A percentile compares a stretch with the other conserved stretches of the same genome.
Conservation (phyloP, 53 echinoderm and acorn worm genomes). For the Holothuria leucospilota region DNA sequence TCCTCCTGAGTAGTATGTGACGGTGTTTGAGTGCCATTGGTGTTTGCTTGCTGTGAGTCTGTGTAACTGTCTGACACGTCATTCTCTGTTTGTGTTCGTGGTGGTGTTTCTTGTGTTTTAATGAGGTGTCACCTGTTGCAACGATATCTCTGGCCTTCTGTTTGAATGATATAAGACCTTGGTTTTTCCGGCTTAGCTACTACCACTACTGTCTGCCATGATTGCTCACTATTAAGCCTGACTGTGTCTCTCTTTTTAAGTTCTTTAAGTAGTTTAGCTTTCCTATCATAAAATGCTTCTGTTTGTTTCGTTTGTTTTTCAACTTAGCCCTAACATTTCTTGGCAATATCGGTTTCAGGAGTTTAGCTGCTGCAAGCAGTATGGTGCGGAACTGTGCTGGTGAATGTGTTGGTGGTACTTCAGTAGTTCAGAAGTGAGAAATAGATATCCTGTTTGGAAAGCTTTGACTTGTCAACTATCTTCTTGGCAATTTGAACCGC, state of each 20-base stretch:
- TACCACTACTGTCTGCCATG: neutral
- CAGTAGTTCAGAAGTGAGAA: slow-evolving; percentile 48
- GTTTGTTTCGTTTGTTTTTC: slow-evolving; percentile 6
- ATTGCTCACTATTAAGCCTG: neutral
- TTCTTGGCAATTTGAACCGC: slow-evolving; percentile 65
- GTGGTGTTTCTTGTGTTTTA: neutral
- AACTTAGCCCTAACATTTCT: neutral
- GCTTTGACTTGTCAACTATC: slow-evolving; percentile 42
- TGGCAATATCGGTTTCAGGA: slow-evolving; percentile 26
- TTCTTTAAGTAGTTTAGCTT: neutral
- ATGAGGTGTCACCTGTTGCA: slow-evolving; percentile 5
- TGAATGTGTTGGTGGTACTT: slow-evolving; percentile 45
- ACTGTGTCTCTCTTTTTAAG: neutral
- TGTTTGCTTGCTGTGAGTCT: too few relatives aligned
- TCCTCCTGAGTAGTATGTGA: too few relatives aligned
- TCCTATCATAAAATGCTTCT: slow-evolving; percentile 35
- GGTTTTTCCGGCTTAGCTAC: neutral
- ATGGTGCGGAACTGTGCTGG: slow-evolving; percentile 46
- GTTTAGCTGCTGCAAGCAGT: slow-evolving; percentile 30
- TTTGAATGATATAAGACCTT: neutral
- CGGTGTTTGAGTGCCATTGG: too few relatives aligned
- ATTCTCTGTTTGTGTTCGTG: too few relatives aligned
- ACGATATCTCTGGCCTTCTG: neutral
- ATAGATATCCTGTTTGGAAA: slow-evolving; percentile 27
- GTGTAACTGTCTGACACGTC: too few relatives aligned